Evolutionary conservation across 2,113 vertebrate genomes (phyloP).

Genomic region (Dicaeum eximium): DNA sequence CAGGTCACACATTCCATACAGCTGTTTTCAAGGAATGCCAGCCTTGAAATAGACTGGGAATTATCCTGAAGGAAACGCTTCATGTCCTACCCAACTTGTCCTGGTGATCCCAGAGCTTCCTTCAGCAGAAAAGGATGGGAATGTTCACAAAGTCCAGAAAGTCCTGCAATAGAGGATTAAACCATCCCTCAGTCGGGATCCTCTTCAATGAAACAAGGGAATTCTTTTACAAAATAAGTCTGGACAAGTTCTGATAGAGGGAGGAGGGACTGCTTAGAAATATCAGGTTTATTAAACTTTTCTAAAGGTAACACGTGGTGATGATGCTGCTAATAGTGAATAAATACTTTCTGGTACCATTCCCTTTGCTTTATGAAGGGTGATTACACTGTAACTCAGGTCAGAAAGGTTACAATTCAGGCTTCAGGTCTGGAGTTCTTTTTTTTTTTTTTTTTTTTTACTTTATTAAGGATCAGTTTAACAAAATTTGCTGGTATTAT

Average conservation of each 20-base stretch:
- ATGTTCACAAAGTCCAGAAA: not conserved
- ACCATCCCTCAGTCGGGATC: not conserved
- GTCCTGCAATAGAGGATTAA: not conserved
- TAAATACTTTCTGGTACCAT: not conserved
- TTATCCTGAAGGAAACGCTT: not conserved
- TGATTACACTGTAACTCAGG: not conserved
- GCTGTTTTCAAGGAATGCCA: not conserved
- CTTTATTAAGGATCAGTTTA: not conserved
- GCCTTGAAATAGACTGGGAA: not conserved
- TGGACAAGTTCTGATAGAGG: not conserved
- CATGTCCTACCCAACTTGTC: not conserved
- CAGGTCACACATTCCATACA: accelerated
- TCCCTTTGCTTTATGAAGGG: not conserved
- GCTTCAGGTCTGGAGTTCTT: not conserved
- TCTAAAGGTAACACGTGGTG: not conserved
- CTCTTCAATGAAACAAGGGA: not conserved
- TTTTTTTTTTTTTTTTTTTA: not conserved
- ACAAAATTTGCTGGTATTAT: not conserved
- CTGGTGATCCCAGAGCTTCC: not conserved
- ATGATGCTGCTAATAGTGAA: not conserved
- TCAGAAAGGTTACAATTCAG: not conserved
- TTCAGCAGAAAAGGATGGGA: not conserved
- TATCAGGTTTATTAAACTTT: accelerated
- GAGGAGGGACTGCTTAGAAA: not conserved
- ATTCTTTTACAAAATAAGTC: not conserved